Base-by-base conservation (phyloP, 2,113 vertebrate genomes). In the Picathartes gymnocephalus region DNA sequence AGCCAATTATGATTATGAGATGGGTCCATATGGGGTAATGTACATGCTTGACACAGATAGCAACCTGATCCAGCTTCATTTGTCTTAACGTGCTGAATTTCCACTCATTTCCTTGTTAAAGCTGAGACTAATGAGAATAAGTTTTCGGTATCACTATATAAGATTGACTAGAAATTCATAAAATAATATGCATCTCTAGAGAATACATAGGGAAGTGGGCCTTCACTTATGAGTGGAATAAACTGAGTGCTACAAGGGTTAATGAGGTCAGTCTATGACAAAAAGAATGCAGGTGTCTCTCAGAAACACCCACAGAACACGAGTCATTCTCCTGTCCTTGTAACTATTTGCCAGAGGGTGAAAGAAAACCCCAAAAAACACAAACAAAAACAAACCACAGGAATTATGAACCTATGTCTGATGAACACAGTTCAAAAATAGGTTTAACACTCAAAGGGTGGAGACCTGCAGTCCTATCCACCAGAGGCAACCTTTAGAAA, bases 1-100 rank as follows among this genome's bases (percentile, higher is more conserved):
- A 84, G 60, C 37, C 57, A 88, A 48, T 81, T 88, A 94, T 78
- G 60, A 57, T 64, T 91, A 80, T 40, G 57, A 81, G n/a, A 71
- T 71, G 31, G 35, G 60, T 15, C 19, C 86, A 10, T 35, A 30
- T 50, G 42, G n/a, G 18, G 19, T 47, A 90, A 44, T 25, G 78
- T 86, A 51, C 7, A 23, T 56, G 61, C 20, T 62, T 58, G 65
- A 83, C 28, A 60, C 19, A 47, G 27, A 23, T 33, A 47, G 28
- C 15, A 40, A 64, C 27, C 27, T n/a, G 44, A 78, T 68, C 28
- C 35, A 64, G 4, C 6, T 84, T 78, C 17, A 20, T 81, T 86
- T 90, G 48, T 60, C 53, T 71, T 56, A 86, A 45, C 23, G 23
- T 20, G 14, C 21, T 90, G 57, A 39, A n/a, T 76, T 83, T 84